phyloP scores from a whole-genome alignment of 2,797 vertebrate species.

The Hyperoplus lanceolatus region DNA sequence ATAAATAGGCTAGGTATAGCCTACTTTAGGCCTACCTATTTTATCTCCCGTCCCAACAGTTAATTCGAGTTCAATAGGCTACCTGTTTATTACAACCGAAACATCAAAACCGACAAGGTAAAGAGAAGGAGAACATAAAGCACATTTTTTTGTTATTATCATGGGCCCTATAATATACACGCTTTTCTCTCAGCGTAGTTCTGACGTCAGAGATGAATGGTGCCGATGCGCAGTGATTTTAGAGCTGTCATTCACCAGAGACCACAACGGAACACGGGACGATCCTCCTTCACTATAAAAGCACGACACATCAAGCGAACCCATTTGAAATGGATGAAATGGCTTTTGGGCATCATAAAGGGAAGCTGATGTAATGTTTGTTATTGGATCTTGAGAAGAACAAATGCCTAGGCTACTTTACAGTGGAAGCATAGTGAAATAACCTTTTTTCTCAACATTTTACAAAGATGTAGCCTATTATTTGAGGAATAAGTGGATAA shows the following conservation, averaged over 20 bases:
- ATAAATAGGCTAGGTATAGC: background rate
- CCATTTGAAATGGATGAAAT: background rate
- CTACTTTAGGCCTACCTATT: background rate
- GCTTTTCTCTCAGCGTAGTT: constrained; percentile 61
- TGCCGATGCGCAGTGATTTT: constrained; percentile 55
- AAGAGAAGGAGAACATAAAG: background rate
- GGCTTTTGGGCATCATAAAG: background rate
- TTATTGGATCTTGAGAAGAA: background rate
- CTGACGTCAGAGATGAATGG: constrained; percentile 78
- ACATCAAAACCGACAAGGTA: no score
- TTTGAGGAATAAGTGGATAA: background rate
- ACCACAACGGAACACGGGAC: constrained; percentile 41
- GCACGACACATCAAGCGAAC: rapidly evolving
- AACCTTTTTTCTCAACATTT: background rate
- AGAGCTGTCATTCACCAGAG: constrained; percentile 11
- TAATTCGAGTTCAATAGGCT: background rate
- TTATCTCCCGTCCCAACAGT: no score
- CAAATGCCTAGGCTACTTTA: background rate
- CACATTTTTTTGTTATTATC: constrained; percentile 30
- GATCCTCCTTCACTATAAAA: constrained; percentile 45
- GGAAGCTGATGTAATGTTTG: background rate
- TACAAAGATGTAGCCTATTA: background rate
- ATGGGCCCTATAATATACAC: constrained; percentile 52
- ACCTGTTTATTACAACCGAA: rapidly evolving
- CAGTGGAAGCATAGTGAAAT: background rate